Conservation (phyloP, 2,888 invertebrate genomes). For the Apamea epomidion region DNA sequence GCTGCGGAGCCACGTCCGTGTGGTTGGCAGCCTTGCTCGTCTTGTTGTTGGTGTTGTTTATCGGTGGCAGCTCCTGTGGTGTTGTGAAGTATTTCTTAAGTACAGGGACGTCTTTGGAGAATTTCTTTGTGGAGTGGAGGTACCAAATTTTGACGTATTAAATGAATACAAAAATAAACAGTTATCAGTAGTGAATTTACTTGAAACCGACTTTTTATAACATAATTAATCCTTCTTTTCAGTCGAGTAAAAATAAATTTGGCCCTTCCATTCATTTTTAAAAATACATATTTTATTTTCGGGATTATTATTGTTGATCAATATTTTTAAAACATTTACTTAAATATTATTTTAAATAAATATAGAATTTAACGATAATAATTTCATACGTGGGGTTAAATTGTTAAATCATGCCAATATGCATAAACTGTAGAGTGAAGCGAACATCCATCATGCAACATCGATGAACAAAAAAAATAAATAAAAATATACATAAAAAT, state of each 20-base stretch:
- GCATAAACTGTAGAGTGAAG: constrained; percentile 81
- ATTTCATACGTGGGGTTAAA: constrained; percentile 64
- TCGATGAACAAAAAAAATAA: constrained; percentile 75
- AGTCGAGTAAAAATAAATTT: neutral
- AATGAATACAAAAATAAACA: neutral
- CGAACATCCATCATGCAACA: constrained; percentile 88
- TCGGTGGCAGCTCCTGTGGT: constrained; percentile 86
- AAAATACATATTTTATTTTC: constrained; percentile 41
- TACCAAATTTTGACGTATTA: constrained; percentile 6
- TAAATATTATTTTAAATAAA: constrained; percentile 56
- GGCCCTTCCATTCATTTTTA: constrained; percentile 33
- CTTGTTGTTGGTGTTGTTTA: constrained; percentile 83
- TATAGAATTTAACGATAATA: constrained; percentile 53
- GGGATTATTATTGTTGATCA: constrained; percentile 61
- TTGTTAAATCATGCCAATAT: constrained; percentile 84
- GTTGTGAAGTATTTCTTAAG: constrained; percentile 16
- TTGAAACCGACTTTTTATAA: neutral
- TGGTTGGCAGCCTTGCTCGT: constrained; percentile 76
- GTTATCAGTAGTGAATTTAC: too few relatives aligned
- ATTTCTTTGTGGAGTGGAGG: constrained; percentile 27
- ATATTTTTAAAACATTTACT: constrained; percentile 51
- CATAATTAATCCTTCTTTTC: neutral
- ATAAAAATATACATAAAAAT: constrained; percentile 74
- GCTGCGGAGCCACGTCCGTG: constrained; percentile 72
- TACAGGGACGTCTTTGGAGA: neutral